Percentiles rank a stretch among this genome's conserved stretches.
Evolutionary conservation across 2,888 invertebrate species (phyloP).

Genomic region (Dysmachus trigonus): DNA sequence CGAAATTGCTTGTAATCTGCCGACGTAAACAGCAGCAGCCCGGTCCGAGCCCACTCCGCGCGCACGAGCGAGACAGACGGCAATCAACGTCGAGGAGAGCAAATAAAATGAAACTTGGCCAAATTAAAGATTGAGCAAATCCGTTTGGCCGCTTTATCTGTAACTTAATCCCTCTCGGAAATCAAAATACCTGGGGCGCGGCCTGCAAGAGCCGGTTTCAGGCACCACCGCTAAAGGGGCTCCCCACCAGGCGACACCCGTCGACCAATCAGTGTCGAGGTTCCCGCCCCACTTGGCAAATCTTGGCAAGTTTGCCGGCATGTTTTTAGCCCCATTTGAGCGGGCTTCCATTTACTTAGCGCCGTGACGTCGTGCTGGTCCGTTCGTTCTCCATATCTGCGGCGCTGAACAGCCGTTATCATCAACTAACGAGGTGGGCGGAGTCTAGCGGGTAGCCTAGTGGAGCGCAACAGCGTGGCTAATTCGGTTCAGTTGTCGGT

Average conservation of each 20-base stretch:
- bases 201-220: background rate
- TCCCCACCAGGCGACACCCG: background rate
- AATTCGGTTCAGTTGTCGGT: conserved; percentile 55
- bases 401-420: background rate
- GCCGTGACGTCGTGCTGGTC: background rate
- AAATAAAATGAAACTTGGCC: conserved; percentile 43
- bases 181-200: conserved; percentile 49
- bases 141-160: conserved; percentile 48
- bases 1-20: conserved; percentile 29
- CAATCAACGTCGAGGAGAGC: conserved; percentile 11
- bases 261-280: background rate
- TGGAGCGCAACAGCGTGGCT: conserved; percentile 25
- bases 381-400: background rate
- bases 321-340: background rate
- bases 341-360: conserved; percentile 44
- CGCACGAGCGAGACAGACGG: conserved; percentile 18
- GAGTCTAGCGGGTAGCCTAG: background rate
- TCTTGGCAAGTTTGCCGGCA: background rate
- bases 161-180: conserved; percentile 49
- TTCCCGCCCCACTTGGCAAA: conserved; percentile 33
- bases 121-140: conserved; percentile 50
- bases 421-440: background rate
- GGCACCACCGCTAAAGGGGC: background rate
- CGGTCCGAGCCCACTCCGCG: background rate
- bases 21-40: conserved; percentile 6